A percentile compares a stretch with the other conserved stretches of the same genome.
Evolutionary conservation across 2,797 vertebrate species (phyloP).

Genomic region (Austrolebias charrua): DNA sequence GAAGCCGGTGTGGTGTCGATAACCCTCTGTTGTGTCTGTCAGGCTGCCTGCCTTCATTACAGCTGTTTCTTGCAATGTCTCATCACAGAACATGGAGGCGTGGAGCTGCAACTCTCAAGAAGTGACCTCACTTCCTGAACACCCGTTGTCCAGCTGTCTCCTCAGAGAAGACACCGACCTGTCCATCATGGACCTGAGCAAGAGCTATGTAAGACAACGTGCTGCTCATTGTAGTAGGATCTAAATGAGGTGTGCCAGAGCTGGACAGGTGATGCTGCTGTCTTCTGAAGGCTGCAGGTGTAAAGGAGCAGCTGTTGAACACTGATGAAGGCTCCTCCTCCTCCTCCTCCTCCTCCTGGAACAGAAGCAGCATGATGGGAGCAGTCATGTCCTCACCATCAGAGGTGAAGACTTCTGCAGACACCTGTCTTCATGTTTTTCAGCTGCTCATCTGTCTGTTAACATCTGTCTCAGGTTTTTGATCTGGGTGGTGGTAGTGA

Average conservation of each 20-base stretch:
- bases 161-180: conserved; percentile 65
- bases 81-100: conserved; percentile 73
- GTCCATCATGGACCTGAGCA: conserved; percentile 71
- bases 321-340: not conserved
- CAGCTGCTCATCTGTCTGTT: not conserved
- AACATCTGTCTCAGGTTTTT: conserved; percentile 82
- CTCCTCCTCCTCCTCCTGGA: conserved; percentile 32
- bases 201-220: conserved; percentile 44
- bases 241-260: not conserved
- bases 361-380: conserved; percentile 76
- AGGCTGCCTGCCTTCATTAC: not conserved
- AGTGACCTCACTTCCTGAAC: conserved; percentile 60
- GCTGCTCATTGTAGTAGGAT: too few species aligned
- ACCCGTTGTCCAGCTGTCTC: conserved; percentile 34
- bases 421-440: not conserved
- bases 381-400: conserved; percentile 84
- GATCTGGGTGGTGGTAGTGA: conserved; percentile 79
- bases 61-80: not conserved
- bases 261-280: not conserved
- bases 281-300: conserved; percentile 31
- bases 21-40: not conserved
- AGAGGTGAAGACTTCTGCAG: conserved; percentile 70
- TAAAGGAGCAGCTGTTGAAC: conserved; percentile 26
- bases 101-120: conserved; percentile 81
- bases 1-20: too few species aligned